Evolutionary conservation across 2,888 invertebrate genomes (phyloP).

Genomic region (Harpagoxenus sublaevis): DNA sequence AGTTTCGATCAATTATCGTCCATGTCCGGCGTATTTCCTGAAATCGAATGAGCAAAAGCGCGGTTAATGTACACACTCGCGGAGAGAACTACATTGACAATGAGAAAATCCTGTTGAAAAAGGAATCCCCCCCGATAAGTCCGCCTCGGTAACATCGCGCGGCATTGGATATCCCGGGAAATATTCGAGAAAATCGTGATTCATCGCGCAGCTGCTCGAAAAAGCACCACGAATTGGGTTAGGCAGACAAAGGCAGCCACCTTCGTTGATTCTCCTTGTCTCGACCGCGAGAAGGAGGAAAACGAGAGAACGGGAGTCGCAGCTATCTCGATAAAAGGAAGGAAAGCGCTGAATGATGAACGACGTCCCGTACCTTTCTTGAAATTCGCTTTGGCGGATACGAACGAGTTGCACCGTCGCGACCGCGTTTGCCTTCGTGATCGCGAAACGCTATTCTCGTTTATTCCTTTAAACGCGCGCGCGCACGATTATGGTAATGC

Average conservation of each 20-base stretch:
- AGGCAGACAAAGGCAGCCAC: constrained; percentile 44
- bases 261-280: constrained; percentile 51
- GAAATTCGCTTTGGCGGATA: constrained; percentile 57
- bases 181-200: constrained; percentile 56
- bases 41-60: not conserved
- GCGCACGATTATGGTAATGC: constrained; percentile 46
- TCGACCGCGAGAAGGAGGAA: constrained; percentile 11
- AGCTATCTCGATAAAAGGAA: constrained; percentile 55
- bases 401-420: constrained; percentile 37
- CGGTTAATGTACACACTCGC: constrained; percentile 1
- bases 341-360: constrained; percentile 56
- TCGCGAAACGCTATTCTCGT: constrained; percentile 52
- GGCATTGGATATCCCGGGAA: constrained; percentile 38
- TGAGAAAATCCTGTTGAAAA: constrained; percentile 34
- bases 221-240: constrained; percentile 43
- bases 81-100: not conserved
- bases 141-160: constrained; percentile 23
- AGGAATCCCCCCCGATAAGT: constrained; percentile 4
- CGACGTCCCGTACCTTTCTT: constrained; percentile 50
- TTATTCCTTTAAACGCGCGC: constrained; percentile 36
- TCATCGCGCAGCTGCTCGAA: constrained; percentile 56
- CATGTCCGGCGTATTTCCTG: not conserved
- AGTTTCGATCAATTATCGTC: not conserved
- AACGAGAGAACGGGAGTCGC: constrained; percentile 21
- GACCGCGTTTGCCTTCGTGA: constrained; percentile 54